phyloP scores from a whole-genome alignment of 2,113 vertebrate species.

The Athene noctua region DNA sequence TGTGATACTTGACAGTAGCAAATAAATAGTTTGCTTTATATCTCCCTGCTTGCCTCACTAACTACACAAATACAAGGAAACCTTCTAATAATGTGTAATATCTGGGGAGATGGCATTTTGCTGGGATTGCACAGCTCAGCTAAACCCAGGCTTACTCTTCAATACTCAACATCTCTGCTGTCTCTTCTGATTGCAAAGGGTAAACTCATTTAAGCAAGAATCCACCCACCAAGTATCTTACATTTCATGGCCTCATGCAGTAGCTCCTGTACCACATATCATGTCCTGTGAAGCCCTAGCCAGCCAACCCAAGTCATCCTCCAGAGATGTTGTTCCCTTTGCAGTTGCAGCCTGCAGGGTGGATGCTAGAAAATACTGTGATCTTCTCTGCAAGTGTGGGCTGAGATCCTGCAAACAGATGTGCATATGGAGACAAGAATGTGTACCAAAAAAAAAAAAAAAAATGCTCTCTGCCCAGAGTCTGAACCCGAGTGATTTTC shows the following conservation, averaged over 20 bases:
- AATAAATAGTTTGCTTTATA: conserved; percentile 30
- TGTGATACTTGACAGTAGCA: not conserved
- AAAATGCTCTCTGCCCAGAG: not conserved
- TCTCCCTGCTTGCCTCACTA: conserved; percentile 11
- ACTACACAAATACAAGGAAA: not conserved
- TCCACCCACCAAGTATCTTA: not conserved
- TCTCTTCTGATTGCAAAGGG: not conserved
- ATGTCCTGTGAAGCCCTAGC: not conserved
- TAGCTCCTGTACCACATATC: not conserved
- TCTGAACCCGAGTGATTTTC: not conserved
- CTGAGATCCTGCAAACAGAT: not conserved
- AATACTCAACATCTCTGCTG: not conserved
- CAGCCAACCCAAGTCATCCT: not conserved
- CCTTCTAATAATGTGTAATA: not conserved
- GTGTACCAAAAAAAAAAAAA: not conserved
- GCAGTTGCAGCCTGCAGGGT: not conserved
- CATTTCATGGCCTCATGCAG: not conserved
- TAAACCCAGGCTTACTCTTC: not conserved
- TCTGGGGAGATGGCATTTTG: conserved; percentile 8
- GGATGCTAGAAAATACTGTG: not conserved
- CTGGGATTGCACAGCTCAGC: not conserved
- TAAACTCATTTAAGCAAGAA: not conserved
- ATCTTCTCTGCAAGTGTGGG: not conserved
- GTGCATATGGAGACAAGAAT: not conserved
- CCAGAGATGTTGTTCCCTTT: not conserved